phyloP scores from a whole-genome alignment of 2,888 invertebrate genomes.

The Tillus elongatus region DNA sequence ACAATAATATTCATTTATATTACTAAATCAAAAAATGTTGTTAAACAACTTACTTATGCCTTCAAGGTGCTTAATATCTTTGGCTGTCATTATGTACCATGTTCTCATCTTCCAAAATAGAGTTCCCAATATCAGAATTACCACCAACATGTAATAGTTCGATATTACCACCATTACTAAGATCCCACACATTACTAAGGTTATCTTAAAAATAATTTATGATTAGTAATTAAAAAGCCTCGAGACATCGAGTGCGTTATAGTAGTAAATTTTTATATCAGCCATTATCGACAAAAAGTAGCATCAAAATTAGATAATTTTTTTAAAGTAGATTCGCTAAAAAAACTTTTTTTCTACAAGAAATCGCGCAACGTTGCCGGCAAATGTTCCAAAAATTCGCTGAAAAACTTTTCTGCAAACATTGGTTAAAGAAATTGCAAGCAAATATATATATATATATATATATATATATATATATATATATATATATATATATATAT shows the following conservation, averaged over 20 bases:
- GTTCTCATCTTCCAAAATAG: slow-evolving; percentile 55
- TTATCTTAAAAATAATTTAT: slow-evolving; percentile 36
- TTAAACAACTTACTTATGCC: slow-evolving; percentile 45
- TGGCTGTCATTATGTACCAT: slow-evolving; percentile 59
- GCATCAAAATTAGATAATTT: too few species aligned
- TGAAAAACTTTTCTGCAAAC: too few species aligned
- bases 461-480: slow-evolving; percentile 7
- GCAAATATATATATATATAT: too few species aligned
- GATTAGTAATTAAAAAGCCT: slow-evolving; percentile 8
- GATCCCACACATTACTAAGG: slow-evolving; percentile 59
- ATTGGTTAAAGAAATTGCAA: background rate
- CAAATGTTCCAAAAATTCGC: too few species aligned
- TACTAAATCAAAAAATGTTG: background rate
- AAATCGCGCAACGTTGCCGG: too few species aligned
- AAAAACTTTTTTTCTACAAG: too few species aligned
- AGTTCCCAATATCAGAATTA: slow-evolving; percentile 50
- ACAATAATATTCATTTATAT: background rate
- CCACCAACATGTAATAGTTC: slow-evolving; percentile 55
- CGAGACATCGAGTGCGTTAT: too few species aligned
- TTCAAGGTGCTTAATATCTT: slow-evolving; percentile 58
- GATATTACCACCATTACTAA: slow-evolving; percentile 59
- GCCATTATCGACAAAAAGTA: too few species aligned
- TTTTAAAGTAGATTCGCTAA: too few species aligned
- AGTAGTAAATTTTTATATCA: too few species aligned
- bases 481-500: slow-evolving; percentile 7